A percentile compares a stretch with the other conserved stretches of the same genome.
Conservation (phyloP, 2,113 vertebrate species). For the Aegypius monachus region DNA sequence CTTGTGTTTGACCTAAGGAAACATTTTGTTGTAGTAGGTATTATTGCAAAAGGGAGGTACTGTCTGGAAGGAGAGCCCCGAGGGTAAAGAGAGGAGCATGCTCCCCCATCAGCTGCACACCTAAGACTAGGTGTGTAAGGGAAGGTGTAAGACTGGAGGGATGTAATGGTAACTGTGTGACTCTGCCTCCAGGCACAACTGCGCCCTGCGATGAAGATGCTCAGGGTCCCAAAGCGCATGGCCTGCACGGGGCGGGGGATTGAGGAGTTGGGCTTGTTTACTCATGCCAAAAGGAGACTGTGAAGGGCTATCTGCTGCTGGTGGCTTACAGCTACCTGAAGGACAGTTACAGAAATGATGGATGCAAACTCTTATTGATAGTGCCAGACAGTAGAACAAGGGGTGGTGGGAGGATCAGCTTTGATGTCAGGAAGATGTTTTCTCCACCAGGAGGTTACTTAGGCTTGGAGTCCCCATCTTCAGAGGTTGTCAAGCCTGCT, state of each 20-base stretch:
- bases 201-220: not conserved
- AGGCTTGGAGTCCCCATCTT: not conserved
- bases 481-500: not conserved
- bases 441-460: not conserved
- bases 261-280: not conserved
- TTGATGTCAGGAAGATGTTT: not conserved
- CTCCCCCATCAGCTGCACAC: rapidly evolving
- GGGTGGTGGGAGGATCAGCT: not conserved
- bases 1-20: not conserved
- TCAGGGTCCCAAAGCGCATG: rapidly evolving
- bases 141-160: not conserved
- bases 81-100: not conserved
- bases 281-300: no score
- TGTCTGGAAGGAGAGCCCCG: not conserved
- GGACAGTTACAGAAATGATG: not conserved
- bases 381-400: not conserved
- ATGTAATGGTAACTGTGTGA: not conserved
- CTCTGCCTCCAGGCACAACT: rapidly evolving
- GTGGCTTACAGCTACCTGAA: not conserved
- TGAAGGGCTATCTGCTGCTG: not conserved
- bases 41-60: not conserved
- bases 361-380: not conserved
- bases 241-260: not conserved
- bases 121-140: no score
- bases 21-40: not conserved